phyloP scores from a whole-genome alignment of 2,888 invertebrate species.

The Drosophila nr. perissopoda region DNA sequence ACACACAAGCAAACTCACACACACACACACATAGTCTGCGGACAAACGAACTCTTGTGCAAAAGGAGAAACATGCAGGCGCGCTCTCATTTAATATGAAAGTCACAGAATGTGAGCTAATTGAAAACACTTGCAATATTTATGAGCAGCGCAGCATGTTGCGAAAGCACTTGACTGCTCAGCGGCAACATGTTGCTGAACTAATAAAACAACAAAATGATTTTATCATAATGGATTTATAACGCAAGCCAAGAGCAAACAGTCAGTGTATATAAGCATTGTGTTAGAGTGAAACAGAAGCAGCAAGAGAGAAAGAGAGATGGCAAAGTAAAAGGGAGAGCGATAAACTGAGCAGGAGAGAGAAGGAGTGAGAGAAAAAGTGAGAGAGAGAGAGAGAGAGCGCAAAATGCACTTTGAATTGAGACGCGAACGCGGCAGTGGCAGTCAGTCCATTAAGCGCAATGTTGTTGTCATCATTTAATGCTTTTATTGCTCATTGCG shows the following conservation, averaged over 20 bases:
- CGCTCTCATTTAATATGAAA: conserved; percentile 79
- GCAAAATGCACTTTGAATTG: conserved; percentile 72
- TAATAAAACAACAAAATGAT: conserved; percentile 82
- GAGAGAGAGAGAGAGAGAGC: conserved; percentile 10
- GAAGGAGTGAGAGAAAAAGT: background rate
- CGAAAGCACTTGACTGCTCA: conserved; percentile 73
- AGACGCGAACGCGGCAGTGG: conserved; percentile 71
- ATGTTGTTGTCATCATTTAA: conserved; percentile 82
- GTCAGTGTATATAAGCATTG: conserved; percentile 33
- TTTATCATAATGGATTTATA: conserved; percentile 83
- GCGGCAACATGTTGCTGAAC: conserved; percentile 80
- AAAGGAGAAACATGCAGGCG: conserved; percentile 38
- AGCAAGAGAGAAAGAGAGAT: conserved; percentile 7
- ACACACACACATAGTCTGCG: background rate
- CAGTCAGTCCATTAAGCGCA: conserved; percentile 81
- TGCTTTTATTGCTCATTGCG: conserved; percentile 76
- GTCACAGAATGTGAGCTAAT: conserved; percentile 82
- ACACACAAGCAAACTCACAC: conserved; percentile 8
- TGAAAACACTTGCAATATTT: conserved; percentile 84
- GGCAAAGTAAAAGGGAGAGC: conserved; percentile 12
- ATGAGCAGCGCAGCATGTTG: conserved; percentile 79
- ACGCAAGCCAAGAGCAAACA: conserved; percentile 75
- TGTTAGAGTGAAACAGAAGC: conserved; percentile 19
- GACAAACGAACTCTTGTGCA: conserved; percentile 14
- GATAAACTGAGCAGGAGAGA: conserved; percentile 5